Base-by-base conservation (phyloP, 2,888 invertebrate species). In the Drosophila austrosaltans region DNA sequence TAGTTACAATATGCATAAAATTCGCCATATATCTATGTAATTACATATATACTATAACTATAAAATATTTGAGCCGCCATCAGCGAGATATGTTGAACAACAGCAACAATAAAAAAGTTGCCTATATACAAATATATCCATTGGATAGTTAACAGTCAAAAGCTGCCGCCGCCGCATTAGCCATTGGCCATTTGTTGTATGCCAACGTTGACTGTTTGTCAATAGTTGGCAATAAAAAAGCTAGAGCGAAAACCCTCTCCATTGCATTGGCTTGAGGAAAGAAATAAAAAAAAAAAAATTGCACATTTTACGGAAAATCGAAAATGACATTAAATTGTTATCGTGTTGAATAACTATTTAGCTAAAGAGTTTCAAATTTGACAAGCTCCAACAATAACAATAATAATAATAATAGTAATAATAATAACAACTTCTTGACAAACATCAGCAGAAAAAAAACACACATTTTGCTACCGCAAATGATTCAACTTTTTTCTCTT, bases 241-340 rank as follows among this genome's bases (percentile, higher is more conserved):
- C 56, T 56, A 39, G n/a, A 57, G 20, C 57, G 12, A 39, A 22
- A 22, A 36, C 36, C 57, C 57, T 57, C 16, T 22, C 12, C 22
- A 39, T 57, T 36, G 22, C 36, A n/a, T 12, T 22, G 57, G 12
- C 20, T 39, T 32, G 5, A 22, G 39, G 5, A 7, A 56, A 22
- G 4, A 53, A 10, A 30, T 5, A 30, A 28, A 28, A 3, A 28
- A 25, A 12, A 20, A 22, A 56, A 78, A 78, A 79, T 58, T 79
- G 79, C 76, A 76, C 76, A 77, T 69, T 77, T 77, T 68, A 76
- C 72, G 72, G n/a, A 63, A 74, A 58, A 69, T 68, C 71, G 61
- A 54, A 65, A 32, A 56, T 32, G 56, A 36, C 30, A 56, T 32
- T 10, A 56, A 32, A 69, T 32, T 63, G 44, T 59, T 66, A 59